phyloP scores from a whole-genome alignment of 2,888 invertebrate species.

The Resseliella maxima region DNA sequence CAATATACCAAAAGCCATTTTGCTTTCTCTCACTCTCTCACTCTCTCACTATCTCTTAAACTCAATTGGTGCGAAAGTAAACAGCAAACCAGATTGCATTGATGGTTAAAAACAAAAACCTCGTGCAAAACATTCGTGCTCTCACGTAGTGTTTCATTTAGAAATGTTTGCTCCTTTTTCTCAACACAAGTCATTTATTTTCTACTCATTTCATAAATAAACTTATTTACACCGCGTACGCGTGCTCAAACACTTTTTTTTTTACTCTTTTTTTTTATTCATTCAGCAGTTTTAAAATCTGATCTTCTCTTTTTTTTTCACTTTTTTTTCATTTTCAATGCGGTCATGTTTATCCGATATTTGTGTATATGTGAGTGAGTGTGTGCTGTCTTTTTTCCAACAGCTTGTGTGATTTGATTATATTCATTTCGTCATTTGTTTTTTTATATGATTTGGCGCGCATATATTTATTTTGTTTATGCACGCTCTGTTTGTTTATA shows the following conservation, averaged over 20 bases:
- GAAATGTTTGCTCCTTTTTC: background rate
- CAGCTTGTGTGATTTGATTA: background rate
- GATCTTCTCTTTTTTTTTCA: too few relatives aligned
- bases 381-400: background rate
- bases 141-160: slow-evolving; percentile 24
- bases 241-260: too few relatives aligned
- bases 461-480: slow-evolving; percentile 3
- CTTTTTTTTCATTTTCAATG: background rate
- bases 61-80: background rate
- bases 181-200: background rate
- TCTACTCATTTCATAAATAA: slow-evolving; percentile 12
- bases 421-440: background rate
- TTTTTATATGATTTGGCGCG: background rate
- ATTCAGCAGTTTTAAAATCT: background rate
- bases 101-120: background rate
- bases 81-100: background rate
- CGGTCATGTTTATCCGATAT: background rate
- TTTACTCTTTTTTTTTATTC: too few relatives aligned
- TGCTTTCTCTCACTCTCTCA: background rate
- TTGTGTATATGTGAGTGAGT: background rate
- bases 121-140: background rate
- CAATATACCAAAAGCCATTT: background rate
- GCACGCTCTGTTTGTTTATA: background rate
- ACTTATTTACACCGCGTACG: slow-evolving; percentile 28
- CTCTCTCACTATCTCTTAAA: background rate